phyloP scores from a whole-genome alignment of 2,797 vertebrate species.

The Morelia viridis region DNA sequence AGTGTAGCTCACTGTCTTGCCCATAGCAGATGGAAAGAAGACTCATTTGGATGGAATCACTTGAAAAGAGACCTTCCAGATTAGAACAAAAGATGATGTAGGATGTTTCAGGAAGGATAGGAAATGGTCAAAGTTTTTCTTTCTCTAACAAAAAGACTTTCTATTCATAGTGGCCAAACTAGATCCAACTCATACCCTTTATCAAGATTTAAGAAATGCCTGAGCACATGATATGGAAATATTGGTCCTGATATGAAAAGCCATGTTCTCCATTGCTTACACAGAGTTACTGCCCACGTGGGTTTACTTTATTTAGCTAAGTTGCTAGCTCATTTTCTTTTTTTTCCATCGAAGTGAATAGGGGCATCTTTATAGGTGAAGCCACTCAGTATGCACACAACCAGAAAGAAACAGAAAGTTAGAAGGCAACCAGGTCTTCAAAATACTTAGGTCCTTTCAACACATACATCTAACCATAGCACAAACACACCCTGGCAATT shows the following conservation, averaged over 20 bases:
- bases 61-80: not conserved
- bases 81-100: not conserved
- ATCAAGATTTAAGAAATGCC: not conserved
- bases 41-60: not conserved
- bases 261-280: not conserved
- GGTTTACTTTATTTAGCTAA: not conserved
- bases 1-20: constrained; percentile 47
- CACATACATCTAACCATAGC: too few species aligned
- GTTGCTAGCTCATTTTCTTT: not conserved
- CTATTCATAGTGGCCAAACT: not conserved
- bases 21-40: constrained; percentile 48
- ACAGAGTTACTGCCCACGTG: not conserved
- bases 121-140: not conserved
- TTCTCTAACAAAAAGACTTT: not conserved
- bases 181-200: not conserved
- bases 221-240: not conserved
- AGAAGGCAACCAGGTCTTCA: too few species aligned
- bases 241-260: not conserved
- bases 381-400: not conserved
- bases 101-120: not conserved
- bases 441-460: too few species aligned
- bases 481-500: too few species aligned
- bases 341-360: not conserved
- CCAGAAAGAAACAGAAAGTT: not conserved
- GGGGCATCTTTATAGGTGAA: not conserved